Conservation (phyloP, 2,113 vertebrate species). For the Peromyscus polionotus region DNA sequence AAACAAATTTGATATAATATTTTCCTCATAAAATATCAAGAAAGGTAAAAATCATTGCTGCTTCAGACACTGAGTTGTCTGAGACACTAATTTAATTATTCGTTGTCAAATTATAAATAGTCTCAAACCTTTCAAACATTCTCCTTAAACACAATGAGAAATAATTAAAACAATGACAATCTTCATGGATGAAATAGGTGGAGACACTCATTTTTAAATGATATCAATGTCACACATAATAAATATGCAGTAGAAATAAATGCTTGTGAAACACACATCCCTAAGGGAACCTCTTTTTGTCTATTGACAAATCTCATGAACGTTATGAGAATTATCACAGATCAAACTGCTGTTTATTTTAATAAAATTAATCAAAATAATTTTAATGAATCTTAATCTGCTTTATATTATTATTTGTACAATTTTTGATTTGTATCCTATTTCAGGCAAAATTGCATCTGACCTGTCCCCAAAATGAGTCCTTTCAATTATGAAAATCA, state of each 20-base stretch:
- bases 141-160: conserved; percentile 35
- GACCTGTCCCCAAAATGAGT: neutral
- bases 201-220: conserved; percentile 18
- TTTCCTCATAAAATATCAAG: neutral
- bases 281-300: neutral
- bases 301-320: neutral
- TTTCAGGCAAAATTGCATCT: neutral
- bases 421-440: neutral
- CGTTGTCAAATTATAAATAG: conserved; percentile 64
- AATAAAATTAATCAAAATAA: neutral
- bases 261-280: neutral
- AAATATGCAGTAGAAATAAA: neutral
- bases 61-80: conserved; percentile 34
- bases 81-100: conserved; percentile 60
- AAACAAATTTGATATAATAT: neutral
- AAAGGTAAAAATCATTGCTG: neutral
- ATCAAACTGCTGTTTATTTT: neutral
- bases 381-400: neutral
- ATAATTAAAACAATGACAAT: conserved; percentile 59
- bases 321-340: neutral
- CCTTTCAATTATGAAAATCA: neutral
- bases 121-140: conserved; percentile 21
- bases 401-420: neutral
- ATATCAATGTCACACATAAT: conserved; percentile 37
- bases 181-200: conserved; percentile 24